A percentile compares a stretch with the other conserved stretches of the same genome.
These are phyloP conservation scores for Microctenopoma steveboyesi DNA, from an alignment of 2,797 vertebrate species.

Conservation along the genomic window DNA sequence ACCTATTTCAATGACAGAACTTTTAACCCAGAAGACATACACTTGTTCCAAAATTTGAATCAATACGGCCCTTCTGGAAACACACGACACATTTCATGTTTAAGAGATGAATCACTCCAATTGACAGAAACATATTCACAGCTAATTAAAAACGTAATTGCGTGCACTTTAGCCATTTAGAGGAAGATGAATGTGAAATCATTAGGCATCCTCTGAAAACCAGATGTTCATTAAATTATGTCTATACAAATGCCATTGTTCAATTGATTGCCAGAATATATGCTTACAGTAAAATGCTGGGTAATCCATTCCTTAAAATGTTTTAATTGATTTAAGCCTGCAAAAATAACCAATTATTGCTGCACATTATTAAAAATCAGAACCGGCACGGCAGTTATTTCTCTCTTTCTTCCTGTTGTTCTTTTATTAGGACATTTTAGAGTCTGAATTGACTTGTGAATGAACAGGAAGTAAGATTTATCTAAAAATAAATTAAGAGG, in stretches of 20 bases:
- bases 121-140: constrained; percentile 86
- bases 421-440: constrained; percentile 70
- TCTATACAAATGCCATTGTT: constrained; percentile 82
- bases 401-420: constrained; percentile 47
- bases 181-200: constrained; percentile 86
- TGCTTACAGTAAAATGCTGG: constrained; percentile 77
- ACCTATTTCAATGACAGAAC: constrained; percentile 51
- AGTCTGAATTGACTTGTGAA: constrained; percentile 62
- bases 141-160: constrained; percentile 89
- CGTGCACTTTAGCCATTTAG: constrained; percentile 86
- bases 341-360: constrained; percentile 67
- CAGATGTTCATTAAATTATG: constrained; percentile 87
- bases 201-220: constrained; percentile 85
- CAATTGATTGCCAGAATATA: constrained; percentile 80
- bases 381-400: constrained; percentile 52
- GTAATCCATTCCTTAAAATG: constrained; percentile 75
- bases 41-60: constrained; percentile 61
- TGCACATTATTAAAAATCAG: constrained; percentile 53
- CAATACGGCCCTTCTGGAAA: constrained; percentile 56
- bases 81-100: constrained; percentile 71
- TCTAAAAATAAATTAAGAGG: constrained; percentile 43
- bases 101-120: constrained; percentile 82
- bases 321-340: constrained; percentile 74
- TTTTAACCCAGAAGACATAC: constrained; percentile 42
- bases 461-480: constrained; percentile 68